Evolutionary conservation across 2,888 invertebrate species (phyloP).

Genomic region (Agapetus fuscipes): DNA sequence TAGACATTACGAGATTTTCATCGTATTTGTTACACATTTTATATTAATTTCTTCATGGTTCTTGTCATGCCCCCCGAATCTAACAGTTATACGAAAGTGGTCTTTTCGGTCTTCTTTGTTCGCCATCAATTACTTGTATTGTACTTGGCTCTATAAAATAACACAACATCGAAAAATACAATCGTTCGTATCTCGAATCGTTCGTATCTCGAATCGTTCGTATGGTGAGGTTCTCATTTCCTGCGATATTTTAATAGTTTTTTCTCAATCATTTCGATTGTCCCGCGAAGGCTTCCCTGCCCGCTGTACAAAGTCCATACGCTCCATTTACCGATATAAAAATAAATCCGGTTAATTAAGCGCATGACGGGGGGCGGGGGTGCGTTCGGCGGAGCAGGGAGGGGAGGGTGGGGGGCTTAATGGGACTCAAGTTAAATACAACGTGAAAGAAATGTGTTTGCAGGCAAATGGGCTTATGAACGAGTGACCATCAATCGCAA

Average conservation of each 20-base stretch:
- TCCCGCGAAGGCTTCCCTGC: not conserved
- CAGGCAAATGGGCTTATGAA: conserved; percentile 17
- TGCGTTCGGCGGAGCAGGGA: conserved; percentile 1
- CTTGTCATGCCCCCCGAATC: no score
- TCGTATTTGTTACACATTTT: no score
- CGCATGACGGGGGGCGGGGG: conserved; percentile 2
- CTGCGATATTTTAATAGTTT: conserved; percentile 1
- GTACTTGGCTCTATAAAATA: no score
- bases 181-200: no score
- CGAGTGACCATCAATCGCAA: not conserved
- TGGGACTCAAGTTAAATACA: conserved; percentile 18
- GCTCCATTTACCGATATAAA: conserved; percentile 2
- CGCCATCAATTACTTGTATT: no score
- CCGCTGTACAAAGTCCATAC: not conserved
- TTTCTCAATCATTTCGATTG: not conserved
- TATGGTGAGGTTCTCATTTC: no score
- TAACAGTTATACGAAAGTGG: no score
- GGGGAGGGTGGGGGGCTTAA: conserved; percentile 6
- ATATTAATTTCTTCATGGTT: no score
- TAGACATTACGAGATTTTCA: no score
- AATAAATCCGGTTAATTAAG: conserved; percentile 11
- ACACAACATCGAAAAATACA: no score
- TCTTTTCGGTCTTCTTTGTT: no score
- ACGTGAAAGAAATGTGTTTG: conserved; percentile 18
- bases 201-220: no score